Conservation (phyloP, 2,888 invertebrate species). For the Coleophora deauratella region DNA sequence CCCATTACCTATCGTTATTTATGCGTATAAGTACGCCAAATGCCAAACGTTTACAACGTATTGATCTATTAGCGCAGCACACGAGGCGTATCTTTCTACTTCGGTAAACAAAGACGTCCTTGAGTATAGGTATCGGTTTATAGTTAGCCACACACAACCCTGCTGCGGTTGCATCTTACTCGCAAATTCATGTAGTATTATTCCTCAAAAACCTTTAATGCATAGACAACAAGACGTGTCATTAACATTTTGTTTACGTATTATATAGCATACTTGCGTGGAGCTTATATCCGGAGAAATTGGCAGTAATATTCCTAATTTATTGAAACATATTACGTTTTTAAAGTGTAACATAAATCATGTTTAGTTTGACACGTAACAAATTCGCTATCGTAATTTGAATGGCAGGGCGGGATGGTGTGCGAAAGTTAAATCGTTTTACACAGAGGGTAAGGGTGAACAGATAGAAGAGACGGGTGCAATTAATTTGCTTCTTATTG, state of each 20-base stretch:
- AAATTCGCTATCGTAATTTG: neutral
- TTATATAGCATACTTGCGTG: too few species aligned
- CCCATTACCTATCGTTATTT: constrained; percentile 7
- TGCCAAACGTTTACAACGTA: constrained; percentile 17
- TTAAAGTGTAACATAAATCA: neutral
- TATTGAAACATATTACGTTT: neutral
- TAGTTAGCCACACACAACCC: constrained; percentile 52
- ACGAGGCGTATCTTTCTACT: constrained; percentile 48
- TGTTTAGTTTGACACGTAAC: constrained; percentile 1
- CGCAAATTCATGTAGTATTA: neutral
- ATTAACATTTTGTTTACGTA: neutral
- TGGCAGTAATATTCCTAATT: too few species aligned
- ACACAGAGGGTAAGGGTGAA: too few species aligned
- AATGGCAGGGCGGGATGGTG: too few species aligned
- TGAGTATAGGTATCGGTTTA: constrained; percentile 56
- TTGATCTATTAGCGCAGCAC: constrained; percentile 23
- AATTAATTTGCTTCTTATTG: too few species aligned
- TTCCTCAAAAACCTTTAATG: neutral
- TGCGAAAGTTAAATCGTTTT: too few species aligned
- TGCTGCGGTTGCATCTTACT: constrained; percentile 47
- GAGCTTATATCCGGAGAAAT: too few species aligned
- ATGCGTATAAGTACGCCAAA: constrained; percentile 8
- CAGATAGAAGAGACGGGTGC: too few species aligned
- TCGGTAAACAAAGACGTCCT: constrained; percentile 65
- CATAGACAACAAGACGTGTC: neutral